Evolutionary conservation across 1,140 invertebrate species (phyloP), one percentile per base, ranked within the genome.

Genomic region (Achatina immaculata): DNA sequence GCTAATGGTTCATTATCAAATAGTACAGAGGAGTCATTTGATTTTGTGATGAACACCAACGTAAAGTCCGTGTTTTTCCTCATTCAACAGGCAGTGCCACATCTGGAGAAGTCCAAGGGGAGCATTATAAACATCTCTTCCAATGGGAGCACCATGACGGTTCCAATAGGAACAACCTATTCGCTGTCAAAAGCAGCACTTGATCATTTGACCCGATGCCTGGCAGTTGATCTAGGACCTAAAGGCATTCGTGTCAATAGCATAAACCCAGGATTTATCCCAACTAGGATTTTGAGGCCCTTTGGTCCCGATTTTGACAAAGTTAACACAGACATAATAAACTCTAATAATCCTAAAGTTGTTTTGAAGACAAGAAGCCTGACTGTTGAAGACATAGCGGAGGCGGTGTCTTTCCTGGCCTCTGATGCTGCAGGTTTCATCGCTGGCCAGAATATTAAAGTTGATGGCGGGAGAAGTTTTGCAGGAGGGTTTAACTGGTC

Each of bases 61-160:
- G 58, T 62, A 4, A 62, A 62, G 58, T n/a, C 58, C 58, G 31
- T 28, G 4, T 62, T 62, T 62, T 62, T 62, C 58, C 58, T 62
- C 2, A 62, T 62, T 31, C 58, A 62, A 28, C 4, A 21, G 1
- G 58, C 58, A 4, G 31, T 62, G 1, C 58, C 58, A 28, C n/a
- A 62, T 62, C 58, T 62, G 58, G 16, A 31, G 4, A 28, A 21
- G 28, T 62, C 58, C 2, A 62, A 62, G 31, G 58, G 58, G 4
- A 14, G 58, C 16, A 62, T 62, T 62, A 28, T 62, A 2, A 31
- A n/a, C 7, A 28, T 62, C 4, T 62, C 58, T 62, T 62, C 58
- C 1, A 62, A 31, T 31, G 4, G 16, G n/a, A 62, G 58, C 16
- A 34, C 58, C n/a, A 4, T 31, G 6, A 28, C 58, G 6, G 3